Evolutionary conservation across 2,888 invertebrate species (phyloP), one percentile per base, ranked within the genome.

Genomic region (Drosophila lacicola): DNA sequence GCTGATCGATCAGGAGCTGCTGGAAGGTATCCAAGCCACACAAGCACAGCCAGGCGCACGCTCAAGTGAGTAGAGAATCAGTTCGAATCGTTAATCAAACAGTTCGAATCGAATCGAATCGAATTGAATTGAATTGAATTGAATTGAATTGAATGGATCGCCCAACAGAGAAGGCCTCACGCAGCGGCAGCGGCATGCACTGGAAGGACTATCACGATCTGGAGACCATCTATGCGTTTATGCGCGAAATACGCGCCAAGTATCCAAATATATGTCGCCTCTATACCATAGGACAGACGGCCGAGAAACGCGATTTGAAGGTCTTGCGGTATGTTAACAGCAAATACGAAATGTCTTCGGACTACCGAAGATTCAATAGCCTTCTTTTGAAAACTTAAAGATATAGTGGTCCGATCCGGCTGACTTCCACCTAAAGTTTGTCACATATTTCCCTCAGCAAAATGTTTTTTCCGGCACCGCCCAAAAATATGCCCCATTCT

Each of bases 131-230:
- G 1, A 39, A 34, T 14, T 4, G 6, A 8, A 2, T 25, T 17
- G 1, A 11, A n/a, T 3, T 4, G 1, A 39, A 34, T 14, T 4
- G 6, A 8, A 2, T 25, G 8, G 10, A 1, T 17, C 0, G 2
- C 0, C 21, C 13, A 25, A 33, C 51, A 90, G 91, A 90, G 64
- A 91, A 87, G 62, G 89, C 89, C 39, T 67, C 88, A 1, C 70
- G 70, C 9, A 10, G 10, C 0, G 61, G 65, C 37, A 90, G 91
- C 72, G 86, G 87, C 46, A 93, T 97, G 92, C 95, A 96, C 74
- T 97, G 97, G 96, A 94, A 94, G 75, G 94, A 95, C 51, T 97
- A 96, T 89, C 96, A 97, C 81, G 94, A 95, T 1, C 91, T 96
- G 44, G 92, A 93, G 0, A 94, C 95, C 67, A 95, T 97, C 63